Evolutionary conservation across 2,113 vertebrate species (phyloP).

Genomic region (Nicator chloris): DNA sequence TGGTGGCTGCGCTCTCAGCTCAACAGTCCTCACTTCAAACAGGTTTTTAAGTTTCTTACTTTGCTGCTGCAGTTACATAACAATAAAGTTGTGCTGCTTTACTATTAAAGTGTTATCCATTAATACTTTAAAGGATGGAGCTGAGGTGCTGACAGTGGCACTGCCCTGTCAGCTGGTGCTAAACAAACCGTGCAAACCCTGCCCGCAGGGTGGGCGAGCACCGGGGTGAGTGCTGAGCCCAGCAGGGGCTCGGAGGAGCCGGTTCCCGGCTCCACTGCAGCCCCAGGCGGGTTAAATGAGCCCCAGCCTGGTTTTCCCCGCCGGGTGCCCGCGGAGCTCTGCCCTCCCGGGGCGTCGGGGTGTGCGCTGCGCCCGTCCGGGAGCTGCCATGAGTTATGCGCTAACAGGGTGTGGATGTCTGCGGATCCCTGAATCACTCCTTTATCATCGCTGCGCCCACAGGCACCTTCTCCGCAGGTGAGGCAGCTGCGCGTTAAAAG

Average conservation of each 20-base stretch:
- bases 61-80: neutral
- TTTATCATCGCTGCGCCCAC: slow-evolving; percentile 68
- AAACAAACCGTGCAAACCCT: accelerated
- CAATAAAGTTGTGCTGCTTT: accelerated
- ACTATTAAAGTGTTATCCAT: no score
- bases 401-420: slow-evolving; percentile 76
- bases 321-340: neutral
- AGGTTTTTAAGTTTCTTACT: neutral
- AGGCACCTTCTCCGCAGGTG: slow-evolving; percentile 73
- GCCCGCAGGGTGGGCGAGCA: neutral
- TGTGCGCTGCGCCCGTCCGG: neutral
- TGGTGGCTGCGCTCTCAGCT: neutral
- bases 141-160: accelerated
- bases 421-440: slow-evolving; percentile 80
- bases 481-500: slow-evolving; percentile 72
- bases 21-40: accelerated
- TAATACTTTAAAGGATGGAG: accelerated
- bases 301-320: neutral
- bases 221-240: accelerated
- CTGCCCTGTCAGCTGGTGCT: accelerated
- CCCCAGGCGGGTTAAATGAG: accelerated
- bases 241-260: neutral
- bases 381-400: neutral
- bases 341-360: neutral
- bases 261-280: accelerated